Evolutionary conservation across 1,140 invertebrate genomes (phyloP).

Genomic region (Eulimnadia texana): DNA sequence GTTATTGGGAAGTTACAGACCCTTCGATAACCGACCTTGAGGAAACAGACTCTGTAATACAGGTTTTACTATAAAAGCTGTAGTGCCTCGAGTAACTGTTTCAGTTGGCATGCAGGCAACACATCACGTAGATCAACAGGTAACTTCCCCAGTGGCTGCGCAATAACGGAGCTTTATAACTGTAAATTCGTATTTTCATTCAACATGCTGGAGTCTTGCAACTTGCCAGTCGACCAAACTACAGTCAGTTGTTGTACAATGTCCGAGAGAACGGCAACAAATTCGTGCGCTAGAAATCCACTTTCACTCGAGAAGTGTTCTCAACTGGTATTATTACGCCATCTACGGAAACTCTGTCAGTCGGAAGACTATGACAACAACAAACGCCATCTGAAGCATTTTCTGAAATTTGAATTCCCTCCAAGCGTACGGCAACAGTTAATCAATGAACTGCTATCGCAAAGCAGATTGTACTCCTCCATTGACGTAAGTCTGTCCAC

Average conservation of each 20-base stretch:
- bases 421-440: neutral
- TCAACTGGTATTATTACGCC: neutral
- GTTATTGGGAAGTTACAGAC: too few relatives aligned
- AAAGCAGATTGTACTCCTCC: neutral
- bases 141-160: too few relatives aligned
- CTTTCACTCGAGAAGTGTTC: neutral
- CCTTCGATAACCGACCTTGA: neutral
- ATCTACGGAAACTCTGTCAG: neutral
- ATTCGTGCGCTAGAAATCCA: neutral
- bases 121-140: too few relatives aligned
- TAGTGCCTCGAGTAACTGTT: neutral
- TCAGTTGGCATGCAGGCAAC: neutral
- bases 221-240: too few relatives aligned
- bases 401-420: neutral
- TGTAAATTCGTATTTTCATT: too few relatives aligned
- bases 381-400: neutral
- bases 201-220: too few relatives aligned
- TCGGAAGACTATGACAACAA: neutral
- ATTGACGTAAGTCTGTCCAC: neutral
- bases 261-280: too few relatives aligned
- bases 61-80: neutral
- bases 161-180: too few relatives aligned
- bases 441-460: neutral
- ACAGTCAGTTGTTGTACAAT: too few relatives aligned
- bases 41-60: neutral